Conservation (phyloP, 2,113 vertebrate genomes). For the Trinectes maculatus region DNA sequence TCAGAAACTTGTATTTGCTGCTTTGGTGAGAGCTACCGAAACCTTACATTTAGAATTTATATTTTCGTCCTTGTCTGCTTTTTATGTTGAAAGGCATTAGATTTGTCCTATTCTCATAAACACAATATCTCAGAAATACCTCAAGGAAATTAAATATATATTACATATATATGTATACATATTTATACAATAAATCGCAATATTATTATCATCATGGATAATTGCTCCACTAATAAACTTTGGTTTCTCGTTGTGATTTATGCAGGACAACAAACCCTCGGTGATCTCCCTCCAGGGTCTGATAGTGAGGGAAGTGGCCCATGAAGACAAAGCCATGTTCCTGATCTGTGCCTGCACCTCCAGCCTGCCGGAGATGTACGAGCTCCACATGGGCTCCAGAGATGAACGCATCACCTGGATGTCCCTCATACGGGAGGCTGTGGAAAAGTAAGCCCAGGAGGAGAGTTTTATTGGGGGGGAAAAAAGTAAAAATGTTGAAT, state of each 20-base stretch:
- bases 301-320: constrained; percentile 93
- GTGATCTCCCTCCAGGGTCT: constrained; percentile 90
- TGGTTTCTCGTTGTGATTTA: neutral
- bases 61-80: neutral
- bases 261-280: constrained; percentile 90
- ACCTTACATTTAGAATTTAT: neutral
- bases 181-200: too few species aligned
- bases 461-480: neutral
- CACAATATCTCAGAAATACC: too few species aligned
- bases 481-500: neutral
- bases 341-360: constrained; percentile 87
- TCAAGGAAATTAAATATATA: too few species aligned
- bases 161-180: too few species aligned
- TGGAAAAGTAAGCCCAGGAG: constrained; percentile 81
- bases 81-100: too few species aligned
- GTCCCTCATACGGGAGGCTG: constrained; percentile 85
- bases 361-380: constrained; percentile 90
- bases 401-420: constrained; percentile 89
- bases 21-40: constrained; percentile 83
- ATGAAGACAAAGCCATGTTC: constrained; percentile 92
- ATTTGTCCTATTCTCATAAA: too few species aligned
- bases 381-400: constrained; percentile 87
- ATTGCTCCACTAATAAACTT: constrained; percentile 7
- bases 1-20: constrained; percentile 89
- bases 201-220: too few species aligned